These are phyloP conservation scores for Drosophila varians DNA, from an alignment of 1,140 invertebrate species.

Conservation along the genomic window DNA sequence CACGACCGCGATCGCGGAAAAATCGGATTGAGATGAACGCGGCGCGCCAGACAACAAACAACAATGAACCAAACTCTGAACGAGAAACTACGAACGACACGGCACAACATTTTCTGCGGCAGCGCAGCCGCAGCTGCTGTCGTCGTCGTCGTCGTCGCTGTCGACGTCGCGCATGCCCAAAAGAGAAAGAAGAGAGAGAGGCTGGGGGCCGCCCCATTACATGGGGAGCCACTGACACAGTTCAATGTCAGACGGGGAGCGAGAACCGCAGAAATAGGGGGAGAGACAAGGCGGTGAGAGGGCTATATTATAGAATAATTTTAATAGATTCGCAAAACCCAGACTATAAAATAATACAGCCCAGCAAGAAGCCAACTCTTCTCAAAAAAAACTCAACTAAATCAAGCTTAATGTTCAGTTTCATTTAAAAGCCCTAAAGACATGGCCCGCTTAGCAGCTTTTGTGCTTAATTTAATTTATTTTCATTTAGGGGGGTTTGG, in stretches of 20 bases:
- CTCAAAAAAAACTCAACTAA: conserved; percentile 11
- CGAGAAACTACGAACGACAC: conserved; percentile 11
- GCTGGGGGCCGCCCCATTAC: conserved; percentile 56
- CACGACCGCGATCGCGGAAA: conserved; percentile 16
- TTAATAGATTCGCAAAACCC: too few relatives aligned
- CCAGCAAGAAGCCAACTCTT: not conserved
- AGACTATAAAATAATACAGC: too few relatives aligned
- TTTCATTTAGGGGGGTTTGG: conserved; percentile 6
- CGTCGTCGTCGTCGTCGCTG: too few relatives aligned
- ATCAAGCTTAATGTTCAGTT: conserved; percentile 1
- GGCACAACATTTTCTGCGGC: conserved; percentile 12
- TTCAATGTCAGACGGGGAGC: conserved; percentile 57
- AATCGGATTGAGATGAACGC: conserved; percentile 37
- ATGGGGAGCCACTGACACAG: conserved; percentile 67
- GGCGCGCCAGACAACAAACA: conserved; percentile 42
- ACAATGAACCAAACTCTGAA: too few relatives aligned
- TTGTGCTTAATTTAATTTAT: conserved; percentile 69
- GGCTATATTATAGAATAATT: not conserved
- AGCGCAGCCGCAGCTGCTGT: conserved; percentile 4
- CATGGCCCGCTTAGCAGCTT: conserved; percentile 58
- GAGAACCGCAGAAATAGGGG: conserved; percentile 2
- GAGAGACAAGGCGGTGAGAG: conserved; percentile 1
- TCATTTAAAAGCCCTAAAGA: conserved; percentile 7
- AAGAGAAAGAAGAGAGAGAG: conserved; percentile 27
- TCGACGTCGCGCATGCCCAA: conserved; percentile 25